A percentile compares a stretch with the other conserved stretches of the same genome.
Evolutionary conservation across 2,113 vertebrate species (phyloP).

Genomic region (Rhagologus leucostigma): DNA sequence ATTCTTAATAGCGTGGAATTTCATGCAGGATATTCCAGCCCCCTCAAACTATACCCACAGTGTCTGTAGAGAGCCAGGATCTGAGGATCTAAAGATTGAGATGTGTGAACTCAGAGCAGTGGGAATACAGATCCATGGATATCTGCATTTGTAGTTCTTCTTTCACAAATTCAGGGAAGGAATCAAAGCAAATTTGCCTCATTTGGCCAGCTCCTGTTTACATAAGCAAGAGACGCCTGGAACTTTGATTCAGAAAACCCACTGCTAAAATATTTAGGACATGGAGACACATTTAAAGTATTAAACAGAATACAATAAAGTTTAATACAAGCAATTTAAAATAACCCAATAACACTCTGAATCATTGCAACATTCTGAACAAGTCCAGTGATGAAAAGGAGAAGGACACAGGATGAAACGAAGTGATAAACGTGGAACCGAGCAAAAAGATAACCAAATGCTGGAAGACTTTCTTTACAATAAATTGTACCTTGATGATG

Average conservation of each 20-base stretch:
- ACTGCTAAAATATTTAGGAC: background rate
- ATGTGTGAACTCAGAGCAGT: background rate
- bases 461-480: background rate
- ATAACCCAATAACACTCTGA: background rate
- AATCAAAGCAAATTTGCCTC: background rate
- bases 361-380: background rate
- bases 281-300: background rate
- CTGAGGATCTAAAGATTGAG: background rate
- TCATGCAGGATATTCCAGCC: background rate
- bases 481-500: conserved; percentile 90
- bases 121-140: background rate
- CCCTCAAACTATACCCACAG: background rate
- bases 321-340: background rate
- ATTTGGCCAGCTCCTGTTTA: background rate
- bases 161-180: background rate
- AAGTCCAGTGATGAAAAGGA: background rate
- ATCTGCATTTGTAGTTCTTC: background rate
- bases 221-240: background rate
- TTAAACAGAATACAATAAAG: background rate
- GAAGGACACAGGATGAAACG: background rate
- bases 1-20: background rate
- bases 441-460: background rate
- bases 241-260: background rate
- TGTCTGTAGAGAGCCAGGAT: background rate
- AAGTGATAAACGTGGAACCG: background rate